Base-by-base conservation (phyloP, 2,113 vertebrate species). In the Oenanthe melanoleuca region DNA sequence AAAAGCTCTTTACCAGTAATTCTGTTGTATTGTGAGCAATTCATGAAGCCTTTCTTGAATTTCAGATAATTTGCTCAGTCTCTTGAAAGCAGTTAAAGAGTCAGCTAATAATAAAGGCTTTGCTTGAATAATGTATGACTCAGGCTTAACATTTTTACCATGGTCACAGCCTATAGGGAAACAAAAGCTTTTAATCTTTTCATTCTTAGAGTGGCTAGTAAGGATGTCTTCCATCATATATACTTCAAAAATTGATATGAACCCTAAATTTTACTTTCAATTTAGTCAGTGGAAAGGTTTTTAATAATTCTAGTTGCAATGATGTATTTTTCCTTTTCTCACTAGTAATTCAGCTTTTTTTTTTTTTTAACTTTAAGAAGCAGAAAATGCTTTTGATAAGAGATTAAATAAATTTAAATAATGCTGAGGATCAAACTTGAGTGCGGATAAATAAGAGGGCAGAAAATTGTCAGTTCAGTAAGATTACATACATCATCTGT, bases 81-180 rank as follows among this genome's bases (percentile, higher is more conserved):
- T 81, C 56, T 81, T 60, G 25, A 84, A 89, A 92, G 85, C 34
- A 90, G 38, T 60, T 88, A 63, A 55, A 82, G 42, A 74, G 25
- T 59, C 77, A 86, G 37, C 22, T 91, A 94, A 65, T 84, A 78
- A 94, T 56, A 92, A 78, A 84, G 53, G 37, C 57, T 92, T 78
- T 84, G 11, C 40, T 45, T 83, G 61, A 91, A 93, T 78, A 93
- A 78, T 11, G 15, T 40, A 47, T 88, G 55, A 88, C 40, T 80
- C 56, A 86, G 44, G 72, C 28, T 92, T 78, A 93, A 61, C 29
- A 61, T 42, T 88, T 77, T 31, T 70, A 65, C 37, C 80, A 24
- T 69, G 37, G 8, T 40, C 50, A 82, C 8, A 89, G 69, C 11
- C 60, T 34, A 33, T 8, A 71, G 24, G 47, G 72, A 91, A 91